Percentiles rank a stretch among this genome's conserved stretches.
Evolutionary conservation across 37 sponge, comb jelly and placozoan species (phyloP).

Genomic region (Lycopodina hypogea): DNA sequence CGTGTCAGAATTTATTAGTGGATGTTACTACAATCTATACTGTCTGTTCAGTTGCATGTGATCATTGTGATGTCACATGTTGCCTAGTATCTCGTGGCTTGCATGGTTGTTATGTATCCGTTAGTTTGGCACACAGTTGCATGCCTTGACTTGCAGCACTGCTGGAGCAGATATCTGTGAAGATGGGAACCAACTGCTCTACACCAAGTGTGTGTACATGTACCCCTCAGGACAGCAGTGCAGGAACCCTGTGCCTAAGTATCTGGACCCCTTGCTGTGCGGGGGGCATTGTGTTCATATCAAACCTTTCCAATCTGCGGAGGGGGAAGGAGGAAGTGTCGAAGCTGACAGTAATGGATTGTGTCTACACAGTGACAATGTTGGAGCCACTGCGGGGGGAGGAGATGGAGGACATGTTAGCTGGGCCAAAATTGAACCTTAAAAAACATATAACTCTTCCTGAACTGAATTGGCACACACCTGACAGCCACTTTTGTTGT

Average conservation of each 20-base stretch:
- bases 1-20: no score
- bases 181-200: constrained; percentile 55
- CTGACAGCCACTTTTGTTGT: no score
- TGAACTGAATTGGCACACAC: no score
- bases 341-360: not conserved
- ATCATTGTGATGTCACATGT: no score
- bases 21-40: no score
- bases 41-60: no score
- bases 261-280: constrained; percentile 56
- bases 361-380: not conserved
- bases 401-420: not conserved
- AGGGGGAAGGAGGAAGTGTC: no score
- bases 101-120: no score
- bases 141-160: no score
- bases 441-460: no score
- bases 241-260: constrained; percentile 47
- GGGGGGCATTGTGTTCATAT: constrained; percentile 48
- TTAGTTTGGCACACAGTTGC: no score
- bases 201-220: constrained; percentile 43
- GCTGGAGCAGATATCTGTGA: constrained; percentile 51
- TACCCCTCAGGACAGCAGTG: constrained; percentile 44
- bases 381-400: not conserved
- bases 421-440: not conserved
- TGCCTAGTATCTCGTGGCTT: no score
- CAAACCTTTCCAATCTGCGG: not conserved